A percentile compares a stretch with the other conserved stretches of the same genome.
phyloP scores from a whole-genome alignment of 2,797 vertebrate species.

The Paratrypauchen microcephalus region DNA sequence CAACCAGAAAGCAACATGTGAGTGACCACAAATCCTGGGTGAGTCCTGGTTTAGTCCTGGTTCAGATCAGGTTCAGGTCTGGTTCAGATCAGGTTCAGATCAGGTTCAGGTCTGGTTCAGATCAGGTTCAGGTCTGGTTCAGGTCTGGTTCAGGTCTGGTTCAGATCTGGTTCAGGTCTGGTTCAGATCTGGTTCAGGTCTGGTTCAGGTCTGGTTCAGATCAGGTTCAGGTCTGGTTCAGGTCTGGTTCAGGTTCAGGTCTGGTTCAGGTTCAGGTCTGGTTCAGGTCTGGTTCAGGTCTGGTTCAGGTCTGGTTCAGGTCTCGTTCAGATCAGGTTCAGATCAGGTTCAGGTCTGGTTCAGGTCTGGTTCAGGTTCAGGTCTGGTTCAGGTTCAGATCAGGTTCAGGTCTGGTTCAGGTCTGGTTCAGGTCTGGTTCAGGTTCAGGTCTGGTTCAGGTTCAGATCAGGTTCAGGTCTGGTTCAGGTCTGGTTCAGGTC shows the following conservation, averaged over 20 bases:
- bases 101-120: neutral
- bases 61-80: neutral
- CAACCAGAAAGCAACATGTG: neutral
- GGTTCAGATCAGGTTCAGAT: neutral
- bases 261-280: conserved; percentile 1
- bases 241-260: neutral
- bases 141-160: no score
- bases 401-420: neutral
- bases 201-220: no score
- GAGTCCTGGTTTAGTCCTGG: neutral
- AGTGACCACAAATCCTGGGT: neutral
- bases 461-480: neutral
- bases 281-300: neutral
- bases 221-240: neutral
- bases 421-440: neutral
- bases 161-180: no score
- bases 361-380: no score
- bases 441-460: neutral
- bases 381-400: neutral
- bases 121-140: no score
- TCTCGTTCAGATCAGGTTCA: conserved; percentile 17
- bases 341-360: no score
- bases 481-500: neutral
- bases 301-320: conserved; percentile 1
- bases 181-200: no score